Base-by-base conservation (phyloP, 2,113 vertebrate species). In the Colinus virginianus region DNA sequence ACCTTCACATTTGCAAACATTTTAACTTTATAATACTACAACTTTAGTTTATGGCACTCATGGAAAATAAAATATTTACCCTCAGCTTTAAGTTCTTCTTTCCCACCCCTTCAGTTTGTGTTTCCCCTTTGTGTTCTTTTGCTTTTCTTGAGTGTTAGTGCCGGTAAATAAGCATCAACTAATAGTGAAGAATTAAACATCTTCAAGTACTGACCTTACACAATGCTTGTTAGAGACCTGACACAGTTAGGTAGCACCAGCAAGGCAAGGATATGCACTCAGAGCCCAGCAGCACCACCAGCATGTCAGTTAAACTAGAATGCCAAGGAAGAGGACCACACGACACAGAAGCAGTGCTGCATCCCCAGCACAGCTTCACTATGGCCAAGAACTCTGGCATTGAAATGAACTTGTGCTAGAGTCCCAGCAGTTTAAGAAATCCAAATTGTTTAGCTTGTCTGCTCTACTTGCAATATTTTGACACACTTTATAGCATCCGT, bases 231-330 rank as follows among this genome's bases (percentile, higher is more conserved):
- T 45, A 51, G 11, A 59, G 5, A 32, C 13, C 20, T 1, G 0
- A 20, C 30, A 42, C 0, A 14, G 22, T 1, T 49, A 8, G 1
- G 36, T 1, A 67, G 53, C 42, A 36, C 22, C n/a, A 45, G 51
- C 11, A 43, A 10, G 38, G 22, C 14, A 78, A 70, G 25, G 34
- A 32, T 12, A 34, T 11, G 23, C 61, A 21, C n/a, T 22, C 32
- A 9, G 38, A 11, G 19, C 12, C 38, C 46, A 81, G 77, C 11
- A 75, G 46, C 32, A 86, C 23, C 38, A 34, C 9, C 49, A 59
- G 15, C 0, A 0, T 20, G 34, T 23, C 56, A 64, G 30, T 42
- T 20, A 18, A 40, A 40, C 7, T 1, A 30, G 13, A 28, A 6
- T 6, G 9, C 19, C 51, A 23, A 26, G 43, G 28, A 85, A 43